A percentile compares a stretch with the other conserved stretches of the same genome.
phyloP scores from a whole-genome alignment of 2,888 invertebrate species.

The Litoditis marina region DNA sequence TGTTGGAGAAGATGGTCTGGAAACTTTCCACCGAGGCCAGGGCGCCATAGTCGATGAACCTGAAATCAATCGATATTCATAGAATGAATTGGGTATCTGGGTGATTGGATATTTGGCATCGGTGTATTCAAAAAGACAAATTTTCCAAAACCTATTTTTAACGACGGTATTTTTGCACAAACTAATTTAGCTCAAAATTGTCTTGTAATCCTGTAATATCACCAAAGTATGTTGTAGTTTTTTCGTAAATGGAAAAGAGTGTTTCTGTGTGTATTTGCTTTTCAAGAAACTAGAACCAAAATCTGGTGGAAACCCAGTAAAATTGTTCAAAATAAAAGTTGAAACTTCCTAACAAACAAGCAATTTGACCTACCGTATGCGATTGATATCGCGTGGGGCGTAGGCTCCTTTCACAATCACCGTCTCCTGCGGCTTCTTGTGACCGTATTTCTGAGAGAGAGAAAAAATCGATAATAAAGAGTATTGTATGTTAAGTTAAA shows the following conservation, averaged over 20 bases:
- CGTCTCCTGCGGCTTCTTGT: conserved; percentile 38
- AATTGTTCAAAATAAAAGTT: too few relatives aligned
- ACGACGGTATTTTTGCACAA: neutral
- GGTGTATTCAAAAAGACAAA: too few relatives aligned
- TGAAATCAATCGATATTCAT: conserved; percentile 17
- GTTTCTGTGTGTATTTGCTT: neutral
- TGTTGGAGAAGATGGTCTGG: conserved; percentile 44
- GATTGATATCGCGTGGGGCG: conserved; percentile 49
- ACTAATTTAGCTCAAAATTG: neutral
- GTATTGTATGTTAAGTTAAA: neutral
- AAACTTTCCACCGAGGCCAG: conserved; percentile 53
- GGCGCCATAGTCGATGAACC: conserved; percentile 47
- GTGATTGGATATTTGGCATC: too few relatives aligned
- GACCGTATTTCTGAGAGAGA: conserved; percentile 47
- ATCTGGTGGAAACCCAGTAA: too few relatives aligned
- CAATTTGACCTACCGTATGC: conserved; percentile 42
- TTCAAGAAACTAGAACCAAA: too few relatives aligned
- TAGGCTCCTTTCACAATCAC: conserved; percentile 49
- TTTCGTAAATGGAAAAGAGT: too few relatives aligned
- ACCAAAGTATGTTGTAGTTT: too few relatives aligned
- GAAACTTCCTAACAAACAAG: too few relatives aligned
- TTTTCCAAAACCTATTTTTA: too few relatives aligned
- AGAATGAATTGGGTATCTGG: neutral
- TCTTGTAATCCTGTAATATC: too few relatives aligned
- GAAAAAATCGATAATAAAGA: neutral